These are phyloP conservation scores for Epizoanthus stellaris DNA, from an alignment of 92 coral and sea anemone genomes.

Conservation along the genomic window DNA sequence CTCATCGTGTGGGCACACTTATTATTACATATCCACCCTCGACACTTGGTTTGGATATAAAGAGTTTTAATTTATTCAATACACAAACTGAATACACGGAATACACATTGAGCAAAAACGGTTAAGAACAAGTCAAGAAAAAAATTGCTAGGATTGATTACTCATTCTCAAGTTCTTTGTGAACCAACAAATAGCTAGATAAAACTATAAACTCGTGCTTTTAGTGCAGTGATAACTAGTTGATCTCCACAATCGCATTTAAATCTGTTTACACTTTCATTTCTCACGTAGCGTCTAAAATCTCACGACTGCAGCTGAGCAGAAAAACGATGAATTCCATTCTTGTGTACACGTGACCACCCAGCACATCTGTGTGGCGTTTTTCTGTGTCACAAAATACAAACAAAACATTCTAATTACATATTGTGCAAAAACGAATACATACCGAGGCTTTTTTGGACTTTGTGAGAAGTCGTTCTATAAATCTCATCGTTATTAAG, in stretches of 20 bases:
- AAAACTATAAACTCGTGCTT: not conserved
- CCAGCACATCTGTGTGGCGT: slow-evolving; percentile 34
- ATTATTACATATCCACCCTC: slow-evolving; percentile 57
- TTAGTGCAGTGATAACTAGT: not conserved
- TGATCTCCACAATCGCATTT: not conserved
- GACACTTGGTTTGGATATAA: slow-evolving; percentile 65
- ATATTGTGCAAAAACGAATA: not conserved
- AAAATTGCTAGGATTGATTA: not conserved
- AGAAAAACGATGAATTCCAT: slow-evolving; percentile 6
- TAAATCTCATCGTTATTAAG: not conserved
- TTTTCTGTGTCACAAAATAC: slow-evolving; percentile 9
- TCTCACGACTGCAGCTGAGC: slow-evolving; percentile 25
- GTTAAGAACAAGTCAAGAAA: not conserved
- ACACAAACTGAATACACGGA: slow-evolving; percentile 20
- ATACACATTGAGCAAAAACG: not conserved
- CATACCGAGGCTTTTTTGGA: slow-evolving; percentile 10
- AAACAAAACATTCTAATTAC: slow-evolving; percentile 34
- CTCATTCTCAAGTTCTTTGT: not conserved
- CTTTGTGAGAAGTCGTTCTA: not conserved
- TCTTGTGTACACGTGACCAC: slow-evolving; percentile 25
- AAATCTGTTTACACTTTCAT: slow-evolving; percentile 8
- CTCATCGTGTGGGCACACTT: slow-evolving; percentile 23
- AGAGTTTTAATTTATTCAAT: slow-evolving; percentile 27
- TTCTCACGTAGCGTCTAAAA: slow-evolving; percentile 28
- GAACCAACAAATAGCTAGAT: not conserved